Evolutionary conservation across 1,140 invertebrate species (phyloP), one percentile per base, ranked within the genome.

Genomic region (Medauroidea extradentata): DNA sequence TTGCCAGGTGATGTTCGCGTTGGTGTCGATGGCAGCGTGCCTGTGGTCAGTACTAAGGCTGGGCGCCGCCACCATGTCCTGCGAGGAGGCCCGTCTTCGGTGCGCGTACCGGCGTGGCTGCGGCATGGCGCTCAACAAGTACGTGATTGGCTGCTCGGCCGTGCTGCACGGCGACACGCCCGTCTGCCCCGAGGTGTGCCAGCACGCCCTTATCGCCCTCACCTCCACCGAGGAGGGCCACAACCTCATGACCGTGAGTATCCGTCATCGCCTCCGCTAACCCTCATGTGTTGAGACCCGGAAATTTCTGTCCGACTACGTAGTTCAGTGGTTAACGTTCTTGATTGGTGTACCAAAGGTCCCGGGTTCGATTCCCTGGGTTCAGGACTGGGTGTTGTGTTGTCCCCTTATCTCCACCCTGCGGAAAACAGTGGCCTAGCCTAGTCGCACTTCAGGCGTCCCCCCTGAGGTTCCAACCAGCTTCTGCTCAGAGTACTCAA

Each of bases 181-280:
- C 74, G 74, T 63, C 75, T 91, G 90, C 69, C 83, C 88, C 0
- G 82, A 86, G 64, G 73, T 79, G 18, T 91, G 89, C 70, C 81
- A 85, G 60, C 80, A 87, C 69, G 86, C 89, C 0, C 78, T 91
- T 8, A 88, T 91, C 43, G 87, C 87, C 0, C 77, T 91, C 16
- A 88, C 84, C 0, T 89, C 86, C 27, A 90, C 89, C 0, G 85
- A 88, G 38, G 85, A 90, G 71, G 90, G 90, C 16, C 84, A 87
- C 65, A 79, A 83, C 52, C 78, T 92, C 14, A 87, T 87, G 80
- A 81, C 75, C 38, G 85, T 87, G 69, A 81, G 80, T 77, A 62
- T 48, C 38, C 9, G n/a, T 39, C 38, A 39, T 9, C 9, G 9
- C 38, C n/a, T 39, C n/a, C 9, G n/a, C 9, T 39, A 39, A 11